Evolutionary conservation across 2,888 invertebrate genomes (phyloP).

Genomic region (Tenthredo mesomela): DNA sequence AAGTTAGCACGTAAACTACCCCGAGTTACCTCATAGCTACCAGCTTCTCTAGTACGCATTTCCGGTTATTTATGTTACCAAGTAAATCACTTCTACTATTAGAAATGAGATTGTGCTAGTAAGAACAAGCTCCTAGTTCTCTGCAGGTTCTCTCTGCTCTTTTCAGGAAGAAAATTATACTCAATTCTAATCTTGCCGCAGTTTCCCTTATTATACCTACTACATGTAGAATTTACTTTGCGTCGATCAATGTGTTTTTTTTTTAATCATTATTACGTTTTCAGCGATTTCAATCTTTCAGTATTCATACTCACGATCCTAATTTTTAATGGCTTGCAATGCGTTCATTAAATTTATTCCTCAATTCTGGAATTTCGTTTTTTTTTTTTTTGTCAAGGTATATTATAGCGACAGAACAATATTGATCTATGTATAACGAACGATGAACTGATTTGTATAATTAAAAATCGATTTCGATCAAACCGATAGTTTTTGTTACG

Average conservation of each 20-base stretch:
- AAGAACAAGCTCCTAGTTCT: neutral
- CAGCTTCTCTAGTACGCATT: conserved; percentile 57
- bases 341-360: neutral
- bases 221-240: neutral
- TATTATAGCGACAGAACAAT: no score
- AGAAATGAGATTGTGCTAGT: conserved; percentile 39
- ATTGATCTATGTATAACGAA: neutral
- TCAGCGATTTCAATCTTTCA: neutral
- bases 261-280: neutral
- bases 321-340: neutral
- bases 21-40: conserved; percentile 32
- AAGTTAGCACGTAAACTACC: conserved; percentile 63
- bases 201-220: neutral
- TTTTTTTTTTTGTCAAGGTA: no score
- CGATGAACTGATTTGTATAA: neutral
- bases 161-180: neutral
- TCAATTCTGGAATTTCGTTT: neutral
- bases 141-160: neutral
- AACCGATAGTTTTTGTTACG: no score
- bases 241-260: neutral
- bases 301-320: neutral
- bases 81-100: conserved; percentile 61
- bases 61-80: conserved; percentile 60
- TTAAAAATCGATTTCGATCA: neutral
- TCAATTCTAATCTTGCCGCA: neutral